These are phyloP conservation scores for Meliscaeva auricollis DNA, from an alignment of 2,888 invertebrate genomes.

Conservation along the genomic window DNA sequence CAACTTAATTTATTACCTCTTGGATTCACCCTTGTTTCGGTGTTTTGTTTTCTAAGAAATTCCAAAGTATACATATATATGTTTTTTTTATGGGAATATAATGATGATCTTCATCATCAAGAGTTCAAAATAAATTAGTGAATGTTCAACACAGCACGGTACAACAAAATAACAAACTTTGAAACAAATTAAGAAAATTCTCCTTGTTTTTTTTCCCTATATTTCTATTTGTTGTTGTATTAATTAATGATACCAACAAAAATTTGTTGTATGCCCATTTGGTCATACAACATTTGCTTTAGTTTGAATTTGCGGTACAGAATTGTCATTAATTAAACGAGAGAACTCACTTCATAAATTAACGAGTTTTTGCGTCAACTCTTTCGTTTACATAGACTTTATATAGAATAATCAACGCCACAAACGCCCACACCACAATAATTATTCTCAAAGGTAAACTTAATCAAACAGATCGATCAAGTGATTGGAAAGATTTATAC, in stretches of 20 bases:
- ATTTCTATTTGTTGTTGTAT: neutral
- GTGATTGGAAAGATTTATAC: constrained; percentile 50
- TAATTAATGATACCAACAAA: constrained; percentile 11
- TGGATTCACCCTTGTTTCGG: constrained; percentile 48
- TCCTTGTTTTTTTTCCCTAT: too few species aligned
- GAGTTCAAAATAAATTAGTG: constrained; percentile 62
- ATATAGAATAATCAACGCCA: constrained; percentile 43
- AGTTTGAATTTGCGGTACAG: neutral
- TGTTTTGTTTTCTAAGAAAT: constrained; percentile 38
- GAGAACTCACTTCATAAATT: constrained; percentile 41
- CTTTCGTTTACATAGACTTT: constrained; percentile 48
- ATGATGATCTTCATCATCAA: constrained; percentile 48
- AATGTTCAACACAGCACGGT: constrained; percentile 23
- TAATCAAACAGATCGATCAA: constrained; percentile 59
- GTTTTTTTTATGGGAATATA: constrained; percentile 31
- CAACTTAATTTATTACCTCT: constrained; percentile 69
- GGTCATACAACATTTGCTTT: constrained; percentile 12
- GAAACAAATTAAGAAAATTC: constrained; percentile 1
- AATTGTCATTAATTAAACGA: constrained; percentile 29
- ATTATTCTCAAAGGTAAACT: neutral
- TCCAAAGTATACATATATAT: constrained; percentile 5
- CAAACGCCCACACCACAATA: constrained; percentile 36
- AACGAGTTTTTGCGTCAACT: constrained; percentile 64
- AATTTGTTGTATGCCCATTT: neutral
- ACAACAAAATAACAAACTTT: constrained; percentile 10